These are phyloP conservation scores for Proterorhinus semilunaris DNA, from an alignment of 2,113 vertebrate species.

Conservation along the genomic window DNA sequence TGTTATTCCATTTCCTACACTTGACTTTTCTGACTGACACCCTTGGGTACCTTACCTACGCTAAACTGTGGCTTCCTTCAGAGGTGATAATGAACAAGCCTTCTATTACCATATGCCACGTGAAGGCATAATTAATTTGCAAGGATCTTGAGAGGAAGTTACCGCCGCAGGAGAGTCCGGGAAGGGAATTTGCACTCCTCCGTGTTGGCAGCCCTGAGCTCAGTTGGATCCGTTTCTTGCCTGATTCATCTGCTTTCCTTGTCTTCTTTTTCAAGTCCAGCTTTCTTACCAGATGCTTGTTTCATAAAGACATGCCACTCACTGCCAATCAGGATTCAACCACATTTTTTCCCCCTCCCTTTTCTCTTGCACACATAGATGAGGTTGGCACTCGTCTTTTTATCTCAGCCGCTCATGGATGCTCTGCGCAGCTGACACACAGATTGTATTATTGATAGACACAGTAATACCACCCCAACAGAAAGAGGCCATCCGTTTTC, in stretches of 20 bases:
- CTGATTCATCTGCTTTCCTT: slow-evolving; percentile 65
- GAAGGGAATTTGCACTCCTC: slow-evolving; percentile 16
- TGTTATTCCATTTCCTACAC: background rate
- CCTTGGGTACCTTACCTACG: slow-evolving; percentile 24
- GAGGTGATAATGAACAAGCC: slow-evolving; percentile 40
- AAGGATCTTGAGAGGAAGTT: slow-evolving; percentile 34
- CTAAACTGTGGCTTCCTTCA: slow-evolving; percentile 21
- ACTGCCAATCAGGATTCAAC: slow-evolving; percentile 47
- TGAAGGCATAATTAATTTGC: slow-evolving; percentile 48
- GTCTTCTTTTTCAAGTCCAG: slow-evolving; percentile 42
- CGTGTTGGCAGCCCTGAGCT: slow-evolving; percentile 33
- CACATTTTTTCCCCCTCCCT: slow-evolving; percentile 23
- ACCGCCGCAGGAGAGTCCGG: background rate
- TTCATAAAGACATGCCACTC: slow-evolving; percentile 46
- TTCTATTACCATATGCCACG: slow-evolving; percentile 37
- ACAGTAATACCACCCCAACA: background rate
- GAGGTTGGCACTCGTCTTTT: background rate
- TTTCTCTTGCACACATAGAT: slow-evolving; percentile 1
- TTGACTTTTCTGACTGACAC: background rate
- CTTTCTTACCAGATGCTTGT: slow-evolving; percentile 51
- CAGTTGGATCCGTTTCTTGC: slow-evolving; percentile 36
- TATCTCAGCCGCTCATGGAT: background rate
- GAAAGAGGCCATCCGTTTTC: background rate
- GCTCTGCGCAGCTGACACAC: background rate
- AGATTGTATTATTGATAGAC: slow-evolving; percentile 9